Evolutionary conservation across 2,113 vertebrate species (phyloP).

Genomic region (Tachysurus vachellii): DNA sequence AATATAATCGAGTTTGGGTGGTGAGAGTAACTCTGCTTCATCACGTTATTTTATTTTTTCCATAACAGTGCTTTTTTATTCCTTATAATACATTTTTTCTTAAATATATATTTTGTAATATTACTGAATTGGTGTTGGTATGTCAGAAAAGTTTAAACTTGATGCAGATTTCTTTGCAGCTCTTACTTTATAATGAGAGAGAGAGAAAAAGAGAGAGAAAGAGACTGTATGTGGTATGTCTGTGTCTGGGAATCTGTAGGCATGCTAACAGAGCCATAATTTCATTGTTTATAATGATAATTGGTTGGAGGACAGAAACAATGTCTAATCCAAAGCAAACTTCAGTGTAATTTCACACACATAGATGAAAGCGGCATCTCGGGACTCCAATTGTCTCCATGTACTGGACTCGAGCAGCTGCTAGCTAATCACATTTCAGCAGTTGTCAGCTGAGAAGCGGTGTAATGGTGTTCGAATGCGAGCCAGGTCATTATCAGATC

Average conservation of each 20-base stretch:
- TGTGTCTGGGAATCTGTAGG: conserved; percentile 34
- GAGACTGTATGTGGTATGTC: not conserved
- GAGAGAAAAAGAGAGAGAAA: not conserved
- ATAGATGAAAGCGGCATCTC: conserved; percentile 82
- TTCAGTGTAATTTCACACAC: conserved; percentile 61
- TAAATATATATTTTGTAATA: not conserved
- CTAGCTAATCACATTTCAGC: conserved; percentile 90
- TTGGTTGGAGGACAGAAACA: conserved; percentile 58
- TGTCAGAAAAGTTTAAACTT: not conserved
- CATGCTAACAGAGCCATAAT: conserved; percentile 59
- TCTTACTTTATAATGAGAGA: not conserved
- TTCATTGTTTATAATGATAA: conserved; percentile 61
- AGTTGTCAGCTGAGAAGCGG: conserved; percentile 89
- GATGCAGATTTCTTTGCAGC: not conserved
- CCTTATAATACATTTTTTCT: not conserved
- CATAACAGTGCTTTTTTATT: not conserved
- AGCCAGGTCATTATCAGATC: conserved; percentile 94
- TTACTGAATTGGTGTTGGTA: not conserved
- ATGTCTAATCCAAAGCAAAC: conserved; percentile 59
- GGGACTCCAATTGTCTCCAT: conserved; percentile 84
- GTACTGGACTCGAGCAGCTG: conserved; percentile 94
- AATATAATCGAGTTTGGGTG: not conserved
- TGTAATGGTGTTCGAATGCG: conserved; percentile 82
- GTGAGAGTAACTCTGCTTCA: not conserved
- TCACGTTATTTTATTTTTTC: not conserved